phyloP scores from a whole-genome alignment of 1,140 invertebrate genomes.

The Drosophila sechellia region DNA sequence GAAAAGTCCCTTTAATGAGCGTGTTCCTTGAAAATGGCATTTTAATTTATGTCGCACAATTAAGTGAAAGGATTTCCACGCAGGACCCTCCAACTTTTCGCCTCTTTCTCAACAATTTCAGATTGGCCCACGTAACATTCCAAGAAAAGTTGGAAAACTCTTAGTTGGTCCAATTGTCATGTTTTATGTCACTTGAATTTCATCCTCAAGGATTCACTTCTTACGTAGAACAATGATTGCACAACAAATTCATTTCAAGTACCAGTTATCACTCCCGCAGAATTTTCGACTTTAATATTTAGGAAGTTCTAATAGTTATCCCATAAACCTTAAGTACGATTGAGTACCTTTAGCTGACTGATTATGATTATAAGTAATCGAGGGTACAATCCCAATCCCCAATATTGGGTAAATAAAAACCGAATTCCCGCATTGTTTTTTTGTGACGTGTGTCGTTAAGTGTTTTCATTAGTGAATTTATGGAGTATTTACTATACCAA shows the following conservation, averaged over 20 bases:
- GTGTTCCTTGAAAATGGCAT: conserved; percentile 20
- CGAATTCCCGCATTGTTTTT: conserved; percentile 49
- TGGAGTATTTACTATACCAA: conserved; percentile 46
- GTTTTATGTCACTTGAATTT: neutral
- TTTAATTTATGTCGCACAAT: conserved; percentile 68
- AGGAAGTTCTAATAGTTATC: neutral
- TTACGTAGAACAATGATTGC: neutral
- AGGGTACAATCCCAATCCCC: neutral
- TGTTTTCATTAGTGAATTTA: conserved; percentile 52
- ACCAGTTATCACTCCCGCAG: conserved; percentile 1
- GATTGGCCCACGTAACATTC: conserved; percentile 45
- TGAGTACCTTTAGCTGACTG: conserved; percentile 19
- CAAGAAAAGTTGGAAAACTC: conserved; percentile 4
- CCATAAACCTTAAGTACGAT: conserved; percentile 2
- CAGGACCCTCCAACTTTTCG: neutral
- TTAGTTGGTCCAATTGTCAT: conserved; percentile 10
- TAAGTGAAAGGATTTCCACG: conserved; percentile 56
- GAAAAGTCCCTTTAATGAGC: conserved; percentile 49
- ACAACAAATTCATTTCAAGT: neutral
- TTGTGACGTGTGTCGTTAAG: conserved; percentile 53
- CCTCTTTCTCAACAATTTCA: conserved; percentile 33
- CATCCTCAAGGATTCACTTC: neutral
- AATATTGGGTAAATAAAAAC: conserved; percentile 42
- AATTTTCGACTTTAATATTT: neutral
- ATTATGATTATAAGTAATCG: conserved; percentile 11